These are phyloP conservation scores for Encarsia formosa DNA, from an alignment of 2,888 invertebrate species.

Conservation along the genomic window DNA sequence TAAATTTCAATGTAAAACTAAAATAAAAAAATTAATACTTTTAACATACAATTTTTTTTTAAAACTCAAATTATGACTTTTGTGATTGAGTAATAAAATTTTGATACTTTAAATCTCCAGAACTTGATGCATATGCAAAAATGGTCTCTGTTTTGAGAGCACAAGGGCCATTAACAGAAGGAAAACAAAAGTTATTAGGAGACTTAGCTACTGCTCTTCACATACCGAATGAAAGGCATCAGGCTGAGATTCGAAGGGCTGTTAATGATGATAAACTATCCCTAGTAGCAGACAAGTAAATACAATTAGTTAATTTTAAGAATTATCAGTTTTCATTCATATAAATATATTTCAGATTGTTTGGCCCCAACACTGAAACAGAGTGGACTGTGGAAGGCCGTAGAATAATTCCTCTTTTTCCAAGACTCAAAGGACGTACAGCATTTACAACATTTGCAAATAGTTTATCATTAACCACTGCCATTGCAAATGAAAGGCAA, in stretches of 20 bases:
- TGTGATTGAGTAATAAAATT: not conserved
- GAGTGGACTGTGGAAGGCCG: constrained; percentile 89
- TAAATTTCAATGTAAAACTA: too few species aligned
- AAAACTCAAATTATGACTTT: too few species aligned
- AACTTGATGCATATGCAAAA: constrained; percentile 88
- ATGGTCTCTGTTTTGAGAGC: constrained; percentile 88
- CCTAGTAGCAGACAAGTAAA: constrained; percentile 87
- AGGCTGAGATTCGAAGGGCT: constrained; percentile 86
- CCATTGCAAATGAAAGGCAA: constrained; percentile 61
- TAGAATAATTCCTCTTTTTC: constrained; percentile 75
- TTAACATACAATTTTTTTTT: too few species aligned
- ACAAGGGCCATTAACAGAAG: constrained; percentile 81
- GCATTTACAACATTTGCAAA: constrained; percentile 80
- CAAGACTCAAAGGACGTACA: constrained; percentile 80
- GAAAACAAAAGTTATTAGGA: constrained; percentile 78
- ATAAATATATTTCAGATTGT: constrained; percentile 55
- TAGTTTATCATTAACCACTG: constrained; percentile 65
- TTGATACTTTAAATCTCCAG: too few species aligned
- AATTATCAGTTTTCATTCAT: not conserved
- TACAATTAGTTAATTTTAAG: constrained; percentile 28
- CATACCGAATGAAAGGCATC: constrained; percentile 86
- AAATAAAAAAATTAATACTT: not conserved
- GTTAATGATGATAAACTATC: constrained; percentile 87
- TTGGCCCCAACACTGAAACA: constrained; percentile 55
- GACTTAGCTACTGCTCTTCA: constrained; percentile 78